Percentiles rank a stretch among this genome's conserved stretches.
Conservation (phyloP, 2,797 vertebrate genomes). For the Enoplosus armatus region DNA sequence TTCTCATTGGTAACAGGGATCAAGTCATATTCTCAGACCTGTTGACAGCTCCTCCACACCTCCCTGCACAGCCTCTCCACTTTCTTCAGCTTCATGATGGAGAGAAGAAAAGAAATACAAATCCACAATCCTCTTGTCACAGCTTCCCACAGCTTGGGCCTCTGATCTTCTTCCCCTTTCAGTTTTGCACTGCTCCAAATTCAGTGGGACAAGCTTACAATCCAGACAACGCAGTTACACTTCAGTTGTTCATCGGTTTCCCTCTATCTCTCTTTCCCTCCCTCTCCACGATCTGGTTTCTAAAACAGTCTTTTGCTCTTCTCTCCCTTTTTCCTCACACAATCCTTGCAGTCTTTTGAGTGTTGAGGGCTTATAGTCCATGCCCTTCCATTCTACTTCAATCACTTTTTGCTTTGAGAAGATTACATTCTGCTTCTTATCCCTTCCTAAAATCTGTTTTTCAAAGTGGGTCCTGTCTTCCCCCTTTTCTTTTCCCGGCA, state of each 20-base stretch:
- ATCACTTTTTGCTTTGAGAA: conserved; percentile 46
- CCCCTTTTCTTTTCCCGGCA: not conserved
- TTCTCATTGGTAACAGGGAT: conserved; percentile 19
- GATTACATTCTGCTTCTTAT: conserved; percentile 50
- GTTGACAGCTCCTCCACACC: conserved; percentile 85
- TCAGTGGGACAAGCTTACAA: conserved; percentile 52
- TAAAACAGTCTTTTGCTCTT: conserved; percentile 38
- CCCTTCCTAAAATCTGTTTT: conserved; percentile 44
- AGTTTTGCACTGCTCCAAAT: conserved; percentile 46
- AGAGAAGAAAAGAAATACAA: conserved; percentile 24
- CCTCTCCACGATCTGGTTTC: conserved; percentile 29
- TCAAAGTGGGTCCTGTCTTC: conserved; percentile 23
- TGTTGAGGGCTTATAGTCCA: conserved; percentile 30
- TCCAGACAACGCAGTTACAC: conserved; percentile 43
- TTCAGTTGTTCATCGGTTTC: conserved; percentile 40
- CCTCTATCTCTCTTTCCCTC: conserved; percentile 24
- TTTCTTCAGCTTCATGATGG: conserved; percentile 86
- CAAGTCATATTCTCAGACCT: conserved; percentile 75
- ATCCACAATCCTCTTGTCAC: conserved; percentile 52
- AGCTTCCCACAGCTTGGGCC: conserved; percentile 25
- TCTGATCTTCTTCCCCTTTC: conserved; percentile 48
- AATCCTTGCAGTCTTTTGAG: conserved; percentile 18
- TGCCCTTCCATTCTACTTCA: conserved; percentile 45
- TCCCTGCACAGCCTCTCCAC: conserved; percentile 82
- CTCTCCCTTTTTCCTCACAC: conserved; percentile 3